Percentiles rank a stretch among this genome's conserved stretches.
phyloP scores from a whole-genome alignment of 2,888 invertebrate species.

The Osedax frankpressi region DNA sequence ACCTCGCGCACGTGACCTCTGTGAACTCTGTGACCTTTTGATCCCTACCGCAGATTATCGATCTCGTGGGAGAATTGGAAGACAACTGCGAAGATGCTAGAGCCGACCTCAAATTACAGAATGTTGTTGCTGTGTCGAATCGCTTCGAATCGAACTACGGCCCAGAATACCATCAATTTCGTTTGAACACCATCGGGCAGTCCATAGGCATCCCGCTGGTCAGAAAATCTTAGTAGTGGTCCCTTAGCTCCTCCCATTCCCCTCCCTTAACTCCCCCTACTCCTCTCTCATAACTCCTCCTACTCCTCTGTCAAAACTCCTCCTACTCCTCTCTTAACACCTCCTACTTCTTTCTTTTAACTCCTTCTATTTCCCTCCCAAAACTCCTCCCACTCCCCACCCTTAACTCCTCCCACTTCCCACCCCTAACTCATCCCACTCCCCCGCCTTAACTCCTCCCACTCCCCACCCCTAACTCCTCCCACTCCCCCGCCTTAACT shows the following conservation, averaged over 20 bases:
- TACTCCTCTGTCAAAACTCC: background rate
- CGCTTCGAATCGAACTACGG: background rate
- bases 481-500: background rate
- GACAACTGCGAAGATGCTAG: background rate
- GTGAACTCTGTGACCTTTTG: no score
- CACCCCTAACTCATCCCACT: no score
- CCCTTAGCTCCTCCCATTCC: background rate
- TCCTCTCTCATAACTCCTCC: background rate
- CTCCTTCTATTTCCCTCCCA: background rate
- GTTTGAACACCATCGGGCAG: background rate
- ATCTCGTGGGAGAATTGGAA: background rate
- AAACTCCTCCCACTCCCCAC: background rate
- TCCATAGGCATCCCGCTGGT: background rate
- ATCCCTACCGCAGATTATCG: background rate
- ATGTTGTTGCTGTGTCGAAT: background rate
- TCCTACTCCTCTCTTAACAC: background rate
- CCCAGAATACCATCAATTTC: background rate
- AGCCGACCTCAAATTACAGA: background rate
- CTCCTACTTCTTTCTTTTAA: no score
- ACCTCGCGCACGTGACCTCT: no score
- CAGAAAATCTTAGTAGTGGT: no score
- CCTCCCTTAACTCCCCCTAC: no score
- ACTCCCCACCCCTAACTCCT: background rate
- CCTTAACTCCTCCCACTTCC: background rate
- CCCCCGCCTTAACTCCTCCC: no score